Percentiles rank a stretch among this genome's conserved stretches.
These are phyloP conservation scores for Jaculus jaculus DNA, from an alignment of 2,113 vertebrate genomes.

Conservation along the genomic window DNA sequence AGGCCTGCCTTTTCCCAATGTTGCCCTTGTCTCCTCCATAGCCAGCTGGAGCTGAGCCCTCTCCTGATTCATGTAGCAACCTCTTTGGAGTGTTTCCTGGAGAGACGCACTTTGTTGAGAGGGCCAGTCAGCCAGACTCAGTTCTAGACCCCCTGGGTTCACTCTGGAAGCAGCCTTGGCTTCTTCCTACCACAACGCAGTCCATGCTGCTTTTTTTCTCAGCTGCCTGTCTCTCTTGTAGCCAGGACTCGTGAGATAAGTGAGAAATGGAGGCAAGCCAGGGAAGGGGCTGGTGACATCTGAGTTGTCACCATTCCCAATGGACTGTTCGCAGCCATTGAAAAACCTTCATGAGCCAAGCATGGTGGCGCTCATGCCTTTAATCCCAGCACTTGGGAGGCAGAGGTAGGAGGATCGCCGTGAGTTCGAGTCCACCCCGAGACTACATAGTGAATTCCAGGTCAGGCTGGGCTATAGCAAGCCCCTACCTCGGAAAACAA, in stretches of 20 bases:
- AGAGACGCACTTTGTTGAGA: constrained; percentile 15
- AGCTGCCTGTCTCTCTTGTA: neutral
- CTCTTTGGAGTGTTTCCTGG: constrained; percentile 62
- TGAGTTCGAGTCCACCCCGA: neutral
- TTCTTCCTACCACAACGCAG: constrained; percentile 48
- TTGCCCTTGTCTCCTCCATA: constrained; percentile 63
- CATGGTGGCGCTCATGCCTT: no score
- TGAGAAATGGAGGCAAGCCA: neutral
- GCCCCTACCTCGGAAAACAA: no score
- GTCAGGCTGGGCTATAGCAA: no score
- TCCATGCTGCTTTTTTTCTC: neutral
- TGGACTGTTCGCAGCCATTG: neutral
- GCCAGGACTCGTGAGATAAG: no score
- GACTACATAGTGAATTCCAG: neutral
- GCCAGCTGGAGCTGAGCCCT: constrained; percentile 62
- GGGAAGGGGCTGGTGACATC: neutral
- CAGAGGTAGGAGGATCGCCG: no score
- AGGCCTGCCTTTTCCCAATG: neutral
- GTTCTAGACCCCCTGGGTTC: constrained; percentile 37
- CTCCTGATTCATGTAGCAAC: constrained; percentile 78
- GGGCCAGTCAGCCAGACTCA: neutral
- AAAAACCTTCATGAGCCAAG: neutral
- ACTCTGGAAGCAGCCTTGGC: constrained; percentile 31
- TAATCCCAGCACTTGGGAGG: no score
- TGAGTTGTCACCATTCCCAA: neutral